Evolutionary conservation across 1,140 invertebrate genomes (phyloP).

Genomic region (Gryon sp.): DNA sequence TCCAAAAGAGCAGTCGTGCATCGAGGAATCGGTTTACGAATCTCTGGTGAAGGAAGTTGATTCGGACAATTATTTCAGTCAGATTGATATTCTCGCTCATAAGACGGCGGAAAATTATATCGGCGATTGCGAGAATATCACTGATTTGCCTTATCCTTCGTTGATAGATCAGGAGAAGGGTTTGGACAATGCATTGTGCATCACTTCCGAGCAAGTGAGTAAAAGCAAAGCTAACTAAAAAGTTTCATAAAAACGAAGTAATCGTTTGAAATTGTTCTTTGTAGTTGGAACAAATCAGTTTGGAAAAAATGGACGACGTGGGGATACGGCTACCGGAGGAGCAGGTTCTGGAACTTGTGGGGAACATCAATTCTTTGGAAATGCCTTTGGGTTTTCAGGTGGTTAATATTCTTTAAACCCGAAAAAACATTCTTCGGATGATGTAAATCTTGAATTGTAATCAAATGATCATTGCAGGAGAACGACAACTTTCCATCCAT

Average conservation of each 20-base stretch:
- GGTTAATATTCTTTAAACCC: not conserved
- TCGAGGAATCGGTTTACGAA: conserved; percentile 39
- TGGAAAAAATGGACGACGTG: conserved; percentile 66
- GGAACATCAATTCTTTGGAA: conserved; percentile 60
- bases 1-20: conserved; percentile 49
- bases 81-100: conserved; percentile 47
- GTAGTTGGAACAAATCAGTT: conserved; percentile 66
- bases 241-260: not conserved
- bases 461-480: conserved; percentile 26
- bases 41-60: conserved; percentile 38
- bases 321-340: conserved; percentile 58
- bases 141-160: conserved; percentile 36
- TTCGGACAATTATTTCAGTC: conserved; percentile 48
- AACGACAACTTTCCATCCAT: conserved; percentile 47
- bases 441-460: not conserved
- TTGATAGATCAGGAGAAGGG: conserved; percentile 45
- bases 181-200: conserved; percentile 65
- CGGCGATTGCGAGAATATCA: conserved; percentile 41
- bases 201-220: conserved; percentile 70
- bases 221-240: not conserved
- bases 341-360: conserved; percentile 59
- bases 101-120: conserved; percentile 37
- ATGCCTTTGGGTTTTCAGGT: conserved; percentile 55
- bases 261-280: conserved; percentile 13
- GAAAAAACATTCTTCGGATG: too few species aligned